Percentiles rank a stretch among this genome's conserved stretches.
These are phyloP conservation scores for Romanogobio albipinnatus DNA, from an alignment of 2,113 vertebrate species.

Conservation along the genomic window DNA sequence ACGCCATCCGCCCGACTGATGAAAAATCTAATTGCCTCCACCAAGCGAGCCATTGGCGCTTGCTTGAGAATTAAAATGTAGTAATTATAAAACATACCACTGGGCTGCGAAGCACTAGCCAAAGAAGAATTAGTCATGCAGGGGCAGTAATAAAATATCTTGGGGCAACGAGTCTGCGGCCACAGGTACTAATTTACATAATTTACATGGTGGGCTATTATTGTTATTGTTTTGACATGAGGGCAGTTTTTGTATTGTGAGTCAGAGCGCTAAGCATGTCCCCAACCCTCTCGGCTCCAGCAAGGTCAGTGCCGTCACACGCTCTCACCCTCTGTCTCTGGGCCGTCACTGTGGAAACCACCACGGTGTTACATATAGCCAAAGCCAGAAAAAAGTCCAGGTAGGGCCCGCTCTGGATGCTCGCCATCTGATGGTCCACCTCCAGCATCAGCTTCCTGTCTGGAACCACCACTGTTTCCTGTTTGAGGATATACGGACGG, in stretches of 20 bases:
- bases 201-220: conserved; percentile 39
- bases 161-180: conserved; percentile 6
- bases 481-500: conserved; percentile 49
- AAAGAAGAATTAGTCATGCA: conserved; percentile 43
- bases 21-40: conserved; percentile 33
- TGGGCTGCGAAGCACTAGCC: conserved; percentile 29
- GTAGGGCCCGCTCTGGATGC: conserved; percentile 68
- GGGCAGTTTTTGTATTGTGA: conserved; percentile 34
- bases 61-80: conserved; percentile 41
- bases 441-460: conserved; percentile 82
- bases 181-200: conserved; percentile 23
- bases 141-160: conserved; percentile 45
- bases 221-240: conserved; percentile 51
- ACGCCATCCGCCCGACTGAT: conserved; percentile 38
- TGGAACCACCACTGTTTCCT: conserved; percentile 91
- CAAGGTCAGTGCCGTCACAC: conserved; percentile 52
- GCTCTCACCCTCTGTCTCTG: conserved; percentile 86
- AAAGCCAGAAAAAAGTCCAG: conserved; percentile 94
- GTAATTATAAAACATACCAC: conserved; percentile 39
- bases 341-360: conserved; percentile 89
- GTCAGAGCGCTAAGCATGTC: conserved; percentile 28
- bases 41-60: conserved; percentile 24
- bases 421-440: conserved; percentile 68
- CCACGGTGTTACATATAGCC: conserved; percentile 93
- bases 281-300: conserved; percentile 49